Evolutionary conservation across 2,888 invertebrate genomes (phyloP).

Genomic region (Crepidodera aurea): DNA sequence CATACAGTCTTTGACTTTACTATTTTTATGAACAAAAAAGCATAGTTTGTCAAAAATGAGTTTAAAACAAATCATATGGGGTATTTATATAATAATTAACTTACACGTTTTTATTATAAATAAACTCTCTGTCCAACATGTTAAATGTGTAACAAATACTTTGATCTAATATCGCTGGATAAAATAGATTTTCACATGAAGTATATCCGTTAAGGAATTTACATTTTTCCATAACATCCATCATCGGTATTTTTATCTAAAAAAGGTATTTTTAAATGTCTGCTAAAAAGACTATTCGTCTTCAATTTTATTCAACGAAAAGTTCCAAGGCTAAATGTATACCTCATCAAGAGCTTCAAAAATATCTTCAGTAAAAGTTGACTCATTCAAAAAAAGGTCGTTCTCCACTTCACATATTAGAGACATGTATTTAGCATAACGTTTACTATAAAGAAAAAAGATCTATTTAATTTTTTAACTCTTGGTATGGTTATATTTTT

Average conservation of each 20-base stretch:
- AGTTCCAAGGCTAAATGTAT: too few relatives aligned
- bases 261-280: too few relatives aligned
- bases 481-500: too few relatives aligned
- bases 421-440: constrained; percentile 64
- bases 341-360: constrained; percentile 40
- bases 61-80: too few relatives aligned
- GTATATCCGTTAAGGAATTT: neutral
- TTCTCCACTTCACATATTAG: constrained; percentile 67
- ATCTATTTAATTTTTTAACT: too few relatives aligned
- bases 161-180: neutral
- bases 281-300: too few relatives aligned
- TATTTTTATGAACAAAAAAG: too few relatives aligned
- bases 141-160: constrained; percentile 4
- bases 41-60: too few relatives aligned
- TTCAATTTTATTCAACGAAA: too few relatives aligned
- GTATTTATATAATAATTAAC: neutral
- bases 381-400: constrained; percentile 62
- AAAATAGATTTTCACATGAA: neutral
- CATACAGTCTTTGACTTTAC: too few relatives aligned
- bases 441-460: constrained; percentile 57
- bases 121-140: neutral
- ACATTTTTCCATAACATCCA: neutral
- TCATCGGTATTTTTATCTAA: constrained; percentile 1
- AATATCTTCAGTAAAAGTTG: constrained; percentile 61
- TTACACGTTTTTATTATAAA: constrained; percentile 11